These are phyloP conservation scores for Euphonia xanthogaster DNA, from an alignment of 2,797 vertebrate species.

Conservation along the genomic window DNA sequence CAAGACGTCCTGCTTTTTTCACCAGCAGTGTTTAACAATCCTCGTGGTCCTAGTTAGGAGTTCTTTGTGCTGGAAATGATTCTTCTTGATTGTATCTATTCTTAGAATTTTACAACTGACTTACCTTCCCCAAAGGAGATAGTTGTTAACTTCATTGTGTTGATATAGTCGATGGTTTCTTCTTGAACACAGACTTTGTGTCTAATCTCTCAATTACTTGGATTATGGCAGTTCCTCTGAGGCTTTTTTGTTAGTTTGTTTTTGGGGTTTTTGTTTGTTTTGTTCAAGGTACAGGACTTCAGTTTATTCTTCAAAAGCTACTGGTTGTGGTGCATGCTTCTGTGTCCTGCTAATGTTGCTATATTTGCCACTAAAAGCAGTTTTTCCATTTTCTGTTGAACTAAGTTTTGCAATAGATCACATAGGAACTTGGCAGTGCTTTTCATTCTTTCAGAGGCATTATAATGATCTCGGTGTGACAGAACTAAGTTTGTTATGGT, in stretches of 20 bases:
- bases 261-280: neutral
- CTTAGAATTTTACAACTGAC: neutral
- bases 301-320: neutral
- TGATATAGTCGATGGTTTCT: neutral
- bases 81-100: slow-evolving; percentile 3
- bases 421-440: neutral
- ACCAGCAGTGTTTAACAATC: neutral
- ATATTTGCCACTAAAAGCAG: neutral
- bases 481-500: neutral
- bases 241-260: neutral
- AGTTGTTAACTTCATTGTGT: neutral
- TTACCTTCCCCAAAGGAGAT: neutral
- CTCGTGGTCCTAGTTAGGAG: neutral
- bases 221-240: neutral
- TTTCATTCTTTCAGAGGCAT: neutral
- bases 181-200: neutral
- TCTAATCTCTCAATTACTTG: neutral
- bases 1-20: neutral
- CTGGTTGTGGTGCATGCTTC: neutral
- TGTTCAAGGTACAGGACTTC: neutral
- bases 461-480: neutral
- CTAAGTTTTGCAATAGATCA: neutral
- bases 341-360: neutral
- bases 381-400: neutral
- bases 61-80: slow-evolving; percentile 1